Evolutionary conservation across 2,113 vertebrate species (phyloP).

Genomic region (Orycteropus afer): DNA sequence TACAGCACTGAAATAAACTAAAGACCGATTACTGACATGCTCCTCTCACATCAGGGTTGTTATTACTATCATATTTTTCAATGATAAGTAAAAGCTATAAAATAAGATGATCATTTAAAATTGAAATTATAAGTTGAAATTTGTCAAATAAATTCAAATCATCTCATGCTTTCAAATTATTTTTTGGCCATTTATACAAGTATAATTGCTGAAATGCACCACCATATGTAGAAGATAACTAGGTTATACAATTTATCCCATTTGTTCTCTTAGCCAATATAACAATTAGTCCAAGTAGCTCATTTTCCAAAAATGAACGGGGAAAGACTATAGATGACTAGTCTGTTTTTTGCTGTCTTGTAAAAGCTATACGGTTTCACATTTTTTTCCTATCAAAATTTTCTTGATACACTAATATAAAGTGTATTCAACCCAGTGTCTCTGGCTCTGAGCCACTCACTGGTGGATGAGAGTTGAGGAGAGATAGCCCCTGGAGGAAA

Average conservation of each 20-base stretch:
- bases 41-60: neutral
- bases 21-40: neutral
- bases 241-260: neutral
- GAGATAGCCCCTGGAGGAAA: neutral
- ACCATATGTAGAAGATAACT: neutral
- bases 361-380: neutral
- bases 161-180: neutral
- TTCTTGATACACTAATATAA: neutral
- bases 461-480: neutral
- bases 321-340: neutral
- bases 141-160: neutral
- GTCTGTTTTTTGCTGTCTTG: neutral
- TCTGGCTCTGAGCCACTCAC: neutral
- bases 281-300: conserved; percentile 14
- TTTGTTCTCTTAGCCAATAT: neutral
- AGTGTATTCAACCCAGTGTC: neutral
- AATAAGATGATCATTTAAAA: conserved; percentile 23
- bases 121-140: conserved; percentile 51
- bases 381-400: neutral
- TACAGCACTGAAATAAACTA: neutral
- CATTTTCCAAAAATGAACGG: neutral
- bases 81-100: neutral
- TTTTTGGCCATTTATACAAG: neutral
- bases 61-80: neutral
- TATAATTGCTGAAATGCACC: neutral